phyloP scores from a whole-genome alignment of 2,113 vertebrate genomes.

The Podarcis raffonei region DNA sequence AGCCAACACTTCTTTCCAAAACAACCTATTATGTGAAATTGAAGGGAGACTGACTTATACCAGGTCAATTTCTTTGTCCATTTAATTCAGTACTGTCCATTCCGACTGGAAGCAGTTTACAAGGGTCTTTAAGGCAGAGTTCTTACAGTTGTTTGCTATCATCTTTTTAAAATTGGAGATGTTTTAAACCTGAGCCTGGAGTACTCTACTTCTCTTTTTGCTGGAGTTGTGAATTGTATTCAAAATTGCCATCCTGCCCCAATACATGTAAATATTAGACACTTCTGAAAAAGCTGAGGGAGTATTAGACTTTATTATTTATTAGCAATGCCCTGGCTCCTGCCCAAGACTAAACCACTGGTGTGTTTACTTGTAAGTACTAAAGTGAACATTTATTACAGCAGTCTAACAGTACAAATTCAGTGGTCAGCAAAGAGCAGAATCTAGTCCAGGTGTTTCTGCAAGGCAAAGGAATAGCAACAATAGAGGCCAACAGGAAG shows the following conservation, averaged over 20 bases:
- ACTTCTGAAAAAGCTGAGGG: not conserved
- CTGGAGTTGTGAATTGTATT: not conserved
- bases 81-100: not conserved
- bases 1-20: not conserved
- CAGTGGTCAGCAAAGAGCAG: no score
- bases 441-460: no score
- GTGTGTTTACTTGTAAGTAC: no score
- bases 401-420: no score
- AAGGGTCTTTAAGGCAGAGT: not conserved
- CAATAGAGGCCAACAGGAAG: no score
- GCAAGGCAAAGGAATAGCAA: no score
- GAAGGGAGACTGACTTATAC: not conserved
- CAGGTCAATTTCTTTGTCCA: not conserved
- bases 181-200: not conserved
- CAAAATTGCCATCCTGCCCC: not conserved
- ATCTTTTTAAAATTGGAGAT: not conserved
- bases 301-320: not conserved
- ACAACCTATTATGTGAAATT: not conserved
- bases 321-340: no score
- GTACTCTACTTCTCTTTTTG: not conserved
- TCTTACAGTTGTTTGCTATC: not conserved
- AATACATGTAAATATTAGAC: not conserved
- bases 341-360: no score
- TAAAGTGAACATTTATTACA: no score
- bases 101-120: not conserved